Conservation (phyloP, 2,113 vertebrate species). For the Cryptotis parvus region DNA sequence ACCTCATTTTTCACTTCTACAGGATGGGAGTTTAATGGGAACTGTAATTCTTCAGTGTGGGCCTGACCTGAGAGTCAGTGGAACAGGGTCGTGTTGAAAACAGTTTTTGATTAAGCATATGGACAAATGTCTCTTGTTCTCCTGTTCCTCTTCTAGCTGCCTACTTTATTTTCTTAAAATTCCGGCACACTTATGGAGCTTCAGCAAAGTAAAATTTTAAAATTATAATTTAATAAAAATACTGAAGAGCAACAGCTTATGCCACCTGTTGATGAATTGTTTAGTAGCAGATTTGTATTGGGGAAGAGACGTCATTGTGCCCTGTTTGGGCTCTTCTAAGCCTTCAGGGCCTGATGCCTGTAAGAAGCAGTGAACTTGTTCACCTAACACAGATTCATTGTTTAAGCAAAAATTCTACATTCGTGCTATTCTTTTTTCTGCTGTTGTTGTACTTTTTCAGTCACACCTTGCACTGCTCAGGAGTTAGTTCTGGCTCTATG, state of each 20-base stretch:
- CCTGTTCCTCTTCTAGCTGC: not conserved
- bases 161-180: not conserved
- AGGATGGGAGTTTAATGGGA: not conserved
- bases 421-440: conserved; percentile 1
- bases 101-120: conserved; percentile 24
- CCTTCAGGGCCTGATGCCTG: not conserved
- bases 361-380: not conserved
- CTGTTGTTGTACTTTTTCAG: too few relatives aligned
- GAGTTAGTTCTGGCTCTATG: too few relatives aligned
- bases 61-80: not conserved
- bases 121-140: not conserved
- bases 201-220: not conserved
- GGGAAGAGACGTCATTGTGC: not conserved
- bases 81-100: not conserved
- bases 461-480: too few relatives aligned
- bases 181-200: not conserved
- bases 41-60: not conserved
- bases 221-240: conserved; percentile 40
- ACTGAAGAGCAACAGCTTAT: not conserved
- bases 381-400: not conserved
- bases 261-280: not conserved
- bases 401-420: not conserved
- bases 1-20: not conserved
- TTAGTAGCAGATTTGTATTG: not conserved
- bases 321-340: not conserved